phyloP scores from a whole-genome alignment of 2,113 vertebrate genomes.

The Charina bottae region DNA sequence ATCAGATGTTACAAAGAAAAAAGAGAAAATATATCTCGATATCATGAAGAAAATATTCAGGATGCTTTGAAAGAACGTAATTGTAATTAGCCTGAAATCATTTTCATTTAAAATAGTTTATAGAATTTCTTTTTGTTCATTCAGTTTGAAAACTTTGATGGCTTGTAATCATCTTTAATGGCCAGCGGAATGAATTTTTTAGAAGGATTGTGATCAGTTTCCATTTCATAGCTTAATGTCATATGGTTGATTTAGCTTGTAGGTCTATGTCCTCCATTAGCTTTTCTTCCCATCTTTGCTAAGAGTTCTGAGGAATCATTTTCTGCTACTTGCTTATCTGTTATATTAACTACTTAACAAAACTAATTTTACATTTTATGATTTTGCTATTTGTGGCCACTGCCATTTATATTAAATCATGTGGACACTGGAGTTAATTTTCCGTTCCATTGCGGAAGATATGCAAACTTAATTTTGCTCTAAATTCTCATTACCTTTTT shows the following conservation, averaged over 20 bases:
- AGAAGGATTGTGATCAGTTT: constrained; percentile 48
- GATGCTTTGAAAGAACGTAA: constrained; percentile 25
- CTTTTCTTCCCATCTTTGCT: constrained; percentile 48
- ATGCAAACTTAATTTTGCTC: constrained; percentile 55
- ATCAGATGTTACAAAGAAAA: constrained; percentile 40
- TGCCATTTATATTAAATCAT: constrained; percentile 61
- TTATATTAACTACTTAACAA: constrained; percentile 14
- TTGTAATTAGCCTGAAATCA: constrained; percentile 46
- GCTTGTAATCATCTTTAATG: constrained; percentile 53
- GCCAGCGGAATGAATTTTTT: constrained; percentile 55
- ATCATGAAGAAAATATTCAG: constrained; percentile 41
- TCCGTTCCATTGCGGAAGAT: constrained; percentile 57
- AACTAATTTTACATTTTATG: constrained; percentile 34
- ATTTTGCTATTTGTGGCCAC: neutral
- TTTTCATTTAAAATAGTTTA: constrained; percentile 38
- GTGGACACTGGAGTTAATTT: constrained; percentile 53
- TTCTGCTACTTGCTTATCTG: constrained; percentile 4
- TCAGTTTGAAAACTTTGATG: constrained; percentile 37
- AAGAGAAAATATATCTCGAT: constrained; percentile 48
- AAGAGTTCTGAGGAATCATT: constrained; percentile 40
- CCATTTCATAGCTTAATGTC: constrained; percentile 59
- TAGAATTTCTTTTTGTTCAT: constrained; percentile 32
- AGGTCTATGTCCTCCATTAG: constrained; percentile 65
- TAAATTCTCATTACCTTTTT: constrained; percentile 71
- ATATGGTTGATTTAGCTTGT: constrained; percentile 43